Percentiles rank a stretch among this genome's conserved stretches.
Conservation (phyloP, 2,797 vertebrate genomes). For the Rhodeus uyekii region DNA sequence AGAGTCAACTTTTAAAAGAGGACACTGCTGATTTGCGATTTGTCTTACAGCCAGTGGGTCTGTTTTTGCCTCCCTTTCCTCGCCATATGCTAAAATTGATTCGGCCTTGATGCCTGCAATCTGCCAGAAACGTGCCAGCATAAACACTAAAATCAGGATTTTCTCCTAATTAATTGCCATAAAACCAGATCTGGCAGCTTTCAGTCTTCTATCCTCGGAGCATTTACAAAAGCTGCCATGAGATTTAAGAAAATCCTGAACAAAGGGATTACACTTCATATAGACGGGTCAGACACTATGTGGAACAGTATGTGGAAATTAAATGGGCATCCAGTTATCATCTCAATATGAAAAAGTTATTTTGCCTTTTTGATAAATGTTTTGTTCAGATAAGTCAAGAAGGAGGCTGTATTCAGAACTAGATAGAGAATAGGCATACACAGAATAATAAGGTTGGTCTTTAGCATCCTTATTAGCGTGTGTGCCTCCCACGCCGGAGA, state of each 20-base stretch:
- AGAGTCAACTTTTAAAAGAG: slow-evolving; percentile 12
- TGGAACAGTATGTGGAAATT: background rate
- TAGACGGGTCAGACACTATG: background rate
- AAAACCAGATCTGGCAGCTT: slow-evolving; percentile 33
- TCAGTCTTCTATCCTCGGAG: slow-evolving; percentile 15
- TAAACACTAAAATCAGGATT: slow-evolving; percentile 13
- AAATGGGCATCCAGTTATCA: background rate
- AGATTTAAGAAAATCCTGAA: slow-evolving; percentile 22
- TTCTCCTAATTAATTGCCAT: background rate
- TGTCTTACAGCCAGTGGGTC: slow-evolving; percentile 9
- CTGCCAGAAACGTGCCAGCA: slow-evolving; percentile 34
- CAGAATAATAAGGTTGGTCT: too few species aligned
- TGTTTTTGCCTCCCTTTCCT: slow-evolving; percentile 1
- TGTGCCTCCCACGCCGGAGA: too few species aligned
- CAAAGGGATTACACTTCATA: slow-evolving; percentile 5
- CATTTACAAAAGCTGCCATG: slow-evolving; percentile 3
- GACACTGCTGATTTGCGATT: slow-evolving; percentile 1
- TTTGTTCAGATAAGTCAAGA: background rate
- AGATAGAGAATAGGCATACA: background rate
- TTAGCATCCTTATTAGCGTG: too few species aligned
- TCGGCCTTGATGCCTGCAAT: slow-evolving; percentile 26
- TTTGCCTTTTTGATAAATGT: background rate
- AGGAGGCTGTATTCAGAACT: background rate
- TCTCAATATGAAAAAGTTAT: background rate
- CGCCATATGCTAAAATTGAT: slow-evolving; percentile 40